Evolutionary conservation across 2,113 vertebrate species (phyloP), one percentile per base, ranked within the genome.

Genomic region (Lycaon pictus): DNA sequence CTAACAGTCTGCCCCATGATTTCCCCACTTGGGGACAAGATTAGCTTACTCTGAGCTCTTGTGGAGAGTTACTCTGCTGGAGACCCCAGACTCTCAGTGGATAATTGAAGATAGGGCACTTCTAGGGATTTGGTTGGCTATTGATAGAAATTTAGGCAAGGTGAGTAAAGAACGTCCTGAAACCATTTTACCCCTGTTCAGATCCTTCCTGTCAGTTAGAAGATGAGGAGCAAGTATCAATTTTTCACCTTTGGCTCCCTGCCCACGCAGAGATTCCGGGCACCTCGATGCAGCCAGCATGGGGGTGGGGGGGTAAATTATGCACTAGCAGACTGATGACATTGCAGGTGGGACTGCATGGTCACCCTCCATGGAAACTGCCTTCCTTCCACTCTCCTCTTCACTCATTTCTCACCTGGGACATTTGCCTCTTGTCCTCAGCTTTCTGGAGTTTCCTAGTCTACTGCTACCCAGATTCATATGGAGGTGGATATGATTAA

Each of bases 231-330:
- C 3, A 5, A 48, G 17, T 35, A 35, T 7, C 29, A 48, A 5
- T 55, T 32, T 48, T 67, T 23, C 19, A 2, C 19, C 62, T 71
- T 65, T 23, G 10, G 27, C 51, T 82, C 17, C 22, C 63, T 55
- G 29, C 17, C 65, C 16, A 12, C 23, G 25, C 4, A 35, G 85
- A 6, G 62, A 11, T 23, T 9, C n/a, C 12, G 85, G 85, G 32
- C 29, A 32, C 8, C 13, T 56, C 32, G 9, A 7, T 55, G 23
- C 58, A 25, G 51, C 51, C 51, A 71, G 48, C 2, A 29, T 8
- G n/a, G 12, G 2, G 1, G 6, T 3, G 43, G 43, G 43, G 56
- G 13, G n/a, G 5, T 55, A 20, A 27, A 1, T 48, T 17, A 22
- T 17, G 13, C 48, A 35, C 4, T 27, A 3, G 8, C 19, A n/a